Conservation (phyloP, 2,888 invertebrate species). For the Griposia aprilina region DNA sequence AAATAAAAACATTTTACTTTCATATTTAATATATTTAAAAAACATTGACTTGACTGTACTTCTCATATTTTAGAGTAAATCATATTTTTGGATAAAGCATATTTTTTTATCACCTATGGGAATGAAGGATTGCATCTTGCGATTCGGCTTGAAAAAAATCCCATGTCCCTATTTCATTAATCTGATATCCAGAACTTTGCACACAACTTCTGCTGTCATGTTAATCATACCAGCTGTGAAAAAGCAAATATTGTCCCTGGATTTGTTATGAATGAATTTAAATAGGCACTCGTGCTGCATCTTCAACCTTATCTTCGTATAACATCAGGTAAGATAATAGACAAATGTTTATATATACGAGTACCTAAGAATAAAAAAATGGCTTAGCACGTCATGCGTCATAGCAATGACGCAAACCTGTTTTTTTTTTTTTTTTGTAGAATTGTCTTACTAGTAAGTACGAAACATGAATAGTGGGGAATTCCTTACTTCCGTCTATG, state of each 20-base stretch:
- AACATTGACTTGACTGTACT: neutral
- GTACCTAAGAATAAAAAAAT: constrained; percentile 1
- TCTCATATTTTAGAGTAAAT: neutral
- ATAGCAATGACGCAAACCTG: constrained; percentile 39
- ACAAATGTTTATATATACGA: neutral
- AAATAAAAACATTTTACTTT: neutral
- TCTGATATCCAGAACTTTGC: neutral
- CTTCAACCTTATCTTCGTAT: constrained; percentile 19
- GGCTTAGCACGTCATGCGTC: constrained; percentile 40
- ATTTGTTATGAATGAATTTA: neutral
- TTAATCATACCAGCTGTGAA: neutral
- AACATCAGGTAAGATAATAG: constrained; percentile 3
- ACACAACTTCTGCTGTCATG: neutral
- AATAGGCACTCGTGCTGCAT: neutral
- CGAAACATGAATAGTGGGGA: constrained; percentile 51
- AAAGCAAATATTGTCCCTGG: neutral
- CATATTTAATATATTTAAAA: neutral
- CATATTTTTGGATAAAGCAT: neutral
- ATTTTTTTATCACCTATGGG: neutral
- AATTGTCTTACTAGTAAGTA: constrained; percentile 24
- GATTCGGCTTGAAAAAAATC: too few relatives aligned
- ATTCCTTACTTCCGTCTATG: constrained; percentile 62
- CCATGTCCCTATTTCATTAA: neutral
- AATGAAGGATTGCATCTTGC: neutral
- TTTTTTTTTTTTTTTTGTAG: constrained; percentile 10